Evolutionary conservation across 2,797 vertebrate species (phyloP).

Genomic region (Sylvia borin): DNA sequence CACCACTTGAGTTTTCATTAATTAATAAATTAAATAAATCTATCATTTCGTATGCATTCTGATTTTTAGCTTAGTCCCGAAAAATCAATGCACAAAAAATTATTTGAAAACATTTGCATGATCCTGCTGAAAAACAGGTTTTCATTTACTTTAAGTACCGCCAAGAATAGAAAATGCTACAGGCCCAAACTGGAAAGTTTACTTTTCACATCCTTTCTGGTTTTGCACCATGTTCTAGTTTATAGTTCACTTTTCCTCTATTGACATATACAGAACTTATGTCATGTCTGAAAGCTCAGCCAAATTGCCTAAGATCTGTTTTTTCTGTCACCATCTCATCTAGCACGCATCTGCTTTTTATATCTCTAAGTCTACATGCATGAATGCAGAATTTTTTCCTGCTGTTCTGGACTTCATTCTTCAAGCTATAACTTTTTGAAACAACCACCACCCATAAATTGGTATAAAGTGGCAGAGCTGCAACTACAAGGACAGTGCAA

Average conservation of each 20-base stretch:
- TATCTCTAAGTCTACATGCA: background rate
- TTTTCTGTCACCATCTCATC: background rate
- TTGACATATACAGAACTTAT: background rate
- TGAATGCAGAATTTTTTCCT: background rate
- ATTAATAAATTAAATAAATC: background rate
- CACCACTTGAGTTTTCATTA: background rate
- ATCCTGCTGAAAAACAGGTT: background rate
- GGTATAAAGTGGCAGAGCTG: background rate
- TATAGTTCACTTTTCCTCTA: background rate
- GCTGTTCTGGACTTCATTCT: background rate
- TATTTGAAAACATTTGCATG: background rate
- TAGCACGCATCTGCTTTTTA: slow-evolving; percentile 7
- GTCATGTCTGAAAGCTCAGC: slow-evolving; percentile 15
- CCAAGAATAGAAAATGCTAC: background rate
- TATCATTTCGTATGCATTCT: background rate
- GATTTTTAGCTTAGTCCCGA: background rate
- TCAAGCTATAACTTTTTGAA: background rate
- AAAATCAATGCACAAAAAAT: background rate
- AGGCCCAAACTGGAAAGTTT: background rate
- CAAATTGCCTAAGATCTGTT: background rate
- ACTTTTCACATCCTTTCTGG: background rate
- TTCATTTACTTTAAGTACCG: background rate
- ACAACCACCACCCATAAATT: rapidly evolving
- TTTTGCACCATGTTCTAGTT: background rate
- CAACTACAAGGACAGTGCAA: background rate